Evolutionary conservation across 2,113 vertebrate genomes (phyloP), one percentile per base, ranked within the genome.

Genomic region (Grus americana): DNA sequence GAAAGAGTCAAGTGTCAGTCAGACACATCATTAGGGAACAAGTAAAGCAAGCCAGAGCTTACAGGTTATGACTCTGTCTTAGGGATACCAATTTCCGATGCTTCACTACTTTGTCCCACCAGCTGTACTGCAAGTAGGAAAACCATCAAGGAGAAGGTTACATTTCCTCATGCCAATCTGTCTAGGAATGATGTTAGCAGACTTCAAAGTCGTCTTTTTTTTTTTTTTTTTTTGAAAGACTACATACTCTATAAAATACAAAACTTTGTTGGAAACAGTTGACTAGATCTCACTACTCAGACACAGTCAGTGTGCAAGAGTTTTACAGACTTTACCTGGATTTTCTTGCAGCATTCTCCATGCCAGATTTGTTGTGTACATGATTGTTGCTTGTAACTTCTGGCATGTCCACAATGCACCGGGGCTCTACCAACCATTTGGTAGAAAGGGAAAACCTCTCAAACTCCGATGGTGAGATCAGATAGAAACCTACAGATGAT

Each of bases 391-490:
- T 95, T 74, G 95, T 97, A 73, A 52, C 66, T 94, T 96, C 97
- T 62, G 98, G 97, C 19, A 91, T 34, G 42, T 98, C 98, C 71
- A 99, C 98, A 34, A 99, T 74, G 61, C 98, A 99, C 36, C 98
- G 98, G 22, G 99, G 99, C 97, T 99, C 99, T 91, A 99, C 99
- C 83, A 99, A 49, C 97, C 97, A 98, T 30, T 99, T 99, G 42
- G 99, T 98, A 30, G 99, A 99, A 84, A 99, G 97, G 23, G 99
- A 99, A 97, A 99, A 99, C 36, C 99, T 98, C 96, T 99, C 99
- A 96, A 99, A 99, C 97, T 99, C 99, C 0, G 99, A 99, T 0
- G 99, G 99, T 0, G 99, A 99, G 93, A 99, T 99, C 95, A 99
- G 98, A 95, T 99, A 99, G 98, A 99, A 99, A 32, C 99, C 99